Conservation (phyloP, 2,113 vertebrate species). For the Burhinus oedicnemus region DNA sequence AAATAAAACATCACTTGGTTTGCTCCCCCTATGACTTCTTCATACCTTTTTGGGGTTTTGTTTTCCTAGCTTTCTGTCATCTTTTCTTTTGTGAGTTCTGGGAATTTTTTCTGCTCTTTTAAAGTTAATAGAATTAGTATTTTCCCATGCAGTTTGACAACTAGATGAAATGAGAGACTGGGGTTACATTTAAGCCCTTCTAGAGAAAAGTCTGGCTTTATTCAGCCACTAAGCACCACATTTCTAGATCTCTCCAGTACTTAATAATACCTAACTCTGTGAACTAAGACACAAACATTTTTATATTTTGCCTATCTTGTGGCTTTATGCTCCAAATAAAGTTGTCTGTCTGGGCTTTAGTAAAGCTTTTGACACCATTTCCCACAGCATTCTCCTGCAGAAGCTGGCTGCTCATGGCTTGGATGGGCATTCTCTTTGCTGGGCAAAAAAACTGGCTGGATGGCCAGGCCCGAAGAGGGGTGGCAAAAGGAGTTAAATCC, state of each 20-base stretch:
- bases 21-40: background rate
- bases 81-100: background rate
- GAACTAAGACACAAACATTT: background rate
- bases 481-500: too few species aligned
- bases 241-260: background rate
- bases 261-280: background rate
- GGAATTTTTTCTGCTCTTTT: background rate
- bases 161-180: background rate
- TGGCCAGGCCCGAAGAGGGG: too few species aligned
- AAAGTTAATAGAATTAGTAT: background rate
- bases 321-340: background rate
- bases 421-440: too few species aligned
- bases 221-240: background rate
- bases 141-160: background rate
- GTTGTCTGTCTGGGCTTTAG: background rate
- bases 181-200: background rate
- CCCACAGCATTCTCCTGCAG: too few species aligned
- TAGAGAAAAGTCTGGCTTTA: background rate
- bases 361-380: too few species aligned
- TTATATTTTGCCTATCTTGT: background rate
- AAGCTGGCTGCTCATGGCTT: too few species aligned
- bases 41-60: accelerated
- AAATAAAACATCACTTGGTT: accelerated
- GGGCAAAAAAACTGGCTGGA: too few species aligned
- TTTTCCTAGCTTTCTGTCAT: background rate